phyloP scores from a whole-genome alignment of 2,113 vertebrate species.

The Heterocephalus glaber region DNA sequence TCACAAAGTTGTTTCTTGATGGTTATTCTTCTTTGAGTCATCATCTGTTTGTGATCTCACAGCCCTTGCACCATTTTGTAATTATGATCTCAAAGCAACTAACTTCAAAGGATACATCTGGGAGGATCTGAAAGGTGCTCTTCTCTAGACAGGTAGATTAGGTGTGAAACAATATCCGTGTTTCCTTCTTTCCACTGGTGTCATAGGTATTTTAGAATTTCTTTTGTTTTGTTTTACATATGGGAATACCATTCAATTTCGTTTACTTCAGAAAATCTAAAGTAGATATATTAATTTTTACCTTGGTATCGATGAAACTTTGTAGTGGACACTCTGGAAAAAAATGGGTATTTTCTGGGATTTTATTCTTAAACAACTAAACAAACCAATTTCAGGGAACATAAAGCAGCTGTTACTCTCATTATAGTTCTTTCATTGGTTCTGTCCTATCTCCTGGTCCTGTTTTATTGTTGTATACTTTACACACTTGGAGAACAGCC shows the following conservation, averaged over 20 bases:
- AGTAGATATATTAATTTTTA: background rate
- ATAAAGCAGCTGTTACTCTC: slow-evolving; percentile 38
- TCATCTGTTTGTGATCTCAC: slow-evolving; percentile 75
- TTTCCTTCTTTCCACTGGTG: slow-evolving; percentile 38
- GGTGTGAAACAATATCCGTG: slow-evolving; percentile 54
- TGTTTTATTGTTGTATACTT: background rate
- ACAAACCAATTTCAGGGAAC: slow-evolving; percentile 19
- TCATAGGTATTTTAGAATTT: slow-evolving; percentile 39
- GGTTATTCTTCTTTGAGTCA: slow-evolving; percentile 60
- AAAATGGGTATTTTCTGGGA: background rate
- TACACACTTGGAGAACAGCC: background rate
- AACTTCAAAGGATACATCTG: slow-evolving; percentile 61
- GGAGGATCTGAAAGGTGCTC: slow-evolving; percentile 42
- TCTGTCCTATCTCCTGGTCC: slow-evolving; percentile 4
- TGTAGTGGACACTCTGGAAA: background rate
- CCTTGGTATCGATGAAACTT: background rate
- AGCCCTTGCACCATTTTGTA: slow-evolving; percentile 65
- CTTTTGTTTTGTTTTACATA: slow-evolving; percentile 57
- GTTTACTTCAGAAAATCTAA: slow-evolving; percentile 46
- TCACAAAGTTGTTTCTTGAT: slow-evolving; percentile 66
- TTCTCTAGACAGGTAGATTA: slow-evolving; percentile 41
- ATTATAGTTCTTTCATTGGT: slow-evolving; percentile 33
- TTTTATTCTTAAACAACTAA: slow-evolving; percentile 35
- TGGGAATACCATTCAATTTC: slow-evolving; percentile 26
- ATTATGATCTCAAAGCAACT: slow-evolving; percentile 70